Base-by-base conservation (phyloP, 2,113 vertebrate genomes). In the Excalfactoria chinensis region DNA sequence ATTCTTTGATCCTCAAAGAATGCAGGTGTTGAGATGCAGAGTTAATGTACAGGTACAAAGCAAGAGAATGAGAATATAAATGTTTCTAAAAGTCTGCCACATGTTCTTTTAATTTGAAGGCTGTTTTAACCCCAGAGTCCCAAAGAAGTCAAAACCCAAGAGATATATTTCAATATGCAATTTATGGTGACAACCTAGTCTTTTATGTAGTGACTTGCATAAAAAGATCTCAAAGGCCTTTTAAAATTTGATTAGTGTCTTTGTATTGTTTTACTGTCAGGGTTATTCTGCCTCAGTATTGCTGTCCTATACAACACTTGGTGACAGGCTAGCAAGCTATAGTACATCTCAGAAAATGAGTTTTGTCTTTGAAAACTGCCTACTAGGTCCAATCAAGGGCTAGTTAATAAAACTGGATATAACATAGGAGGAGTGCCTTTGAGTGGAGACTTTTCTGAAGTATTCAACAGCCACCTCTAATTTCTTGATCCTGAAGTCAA, bases 1-100 rank as follows among this genome's bases (percentile, higher is more conserved):
- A 55, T 19, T 22, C 7, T 49, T 76, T 44, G 66, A 60, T 60
- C 10, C 70, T 81, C 49, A 17, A 81, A 80, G 26, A 11, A 75
- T 0, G 0, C 14, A 64, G n/a, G 8, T 53, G 18, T 73, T 51
- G 5, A 44, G 12, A 9, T 69, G 34, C 44, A 15, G 3, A 55
- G 58, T 40, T n/a, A 32, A 41, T 60, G 40, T 37, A 43, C 25
- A 6, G 22, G 11, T 80, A 19, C 28, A 30, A 11, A 76, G 46
- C 13, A 84, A 71, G 17, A 80, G 23, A 67, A 55, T 28, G 9
- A 66, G 6, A 13, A 66, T 1, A 1, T n/a, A 32, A 62, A 44
- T 10, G 3, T 28, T 23, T 62, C 16, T 80, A 20, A 66, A 71
- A 64, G 35, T 44, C 19, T 62, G 30, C 18, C 12, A 4, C 21